Evolutionary conservation across 2,113 vertebrate species (phyloP).

Genomic region (Ammospiza caudacuta): DNA sequence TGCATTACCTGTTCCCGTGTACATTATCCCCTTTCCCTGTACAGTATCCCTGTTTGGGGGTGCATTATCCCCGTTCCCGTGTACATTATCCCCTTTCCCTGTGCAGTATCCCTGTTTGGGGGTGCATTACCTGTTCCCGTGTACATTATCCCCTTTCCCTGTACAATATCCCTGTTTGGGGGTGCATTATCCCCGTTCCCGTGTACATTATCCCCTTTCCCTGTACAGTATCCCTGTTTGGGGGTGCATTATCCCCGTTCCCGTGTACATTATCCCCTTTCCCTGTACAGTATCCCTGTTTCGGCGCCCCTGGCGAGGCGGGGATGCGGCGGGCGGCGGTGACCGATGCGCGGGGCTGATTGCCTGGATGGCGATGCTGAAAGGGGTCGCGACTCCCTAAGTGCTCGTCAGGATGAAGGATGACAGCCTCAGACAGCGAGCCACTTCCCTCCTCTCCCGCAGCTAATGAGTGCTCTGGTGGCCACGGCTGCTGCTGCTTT

Average conservation of each 20-base stretch:
- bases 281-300: background rate
- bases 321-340: constrained; percentile 10
- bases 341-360: constrained; percentile 75
- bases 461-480: constrained; percentile 68
- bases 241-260: too few species aligned
- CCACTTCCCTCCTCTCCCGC: constrained; percentile 72
- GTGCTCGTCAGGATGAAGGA: constrained; percentile 80
- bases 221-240: too few species aligned
- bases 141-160: too few species aligned
- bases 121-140: background rate
- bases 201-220: too few species aligned
- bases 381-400: constrained; percentile 81
- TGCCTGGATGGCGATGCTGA: constrained; percentile 74
- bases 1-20: too few species aligned
- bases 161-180: too few species aligned
- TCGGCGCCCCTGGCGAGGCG: background rate
- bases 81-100: too few species aligned
- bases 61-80: too few species aligned
- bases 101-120: background rate
- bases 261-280: too few species aligned
- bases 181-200: too few species aligned
- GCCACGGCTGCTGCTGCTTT: constrained; percentile 37
- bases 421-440: constrained; percentile 76
- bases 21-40: too few species aligned
- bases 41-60: background rate